These are phyloP conservation scores for Phenganax marumi DNA, from an alignment of 92 coral and sea anemone species.

Conservation along the genomic window DNA sequence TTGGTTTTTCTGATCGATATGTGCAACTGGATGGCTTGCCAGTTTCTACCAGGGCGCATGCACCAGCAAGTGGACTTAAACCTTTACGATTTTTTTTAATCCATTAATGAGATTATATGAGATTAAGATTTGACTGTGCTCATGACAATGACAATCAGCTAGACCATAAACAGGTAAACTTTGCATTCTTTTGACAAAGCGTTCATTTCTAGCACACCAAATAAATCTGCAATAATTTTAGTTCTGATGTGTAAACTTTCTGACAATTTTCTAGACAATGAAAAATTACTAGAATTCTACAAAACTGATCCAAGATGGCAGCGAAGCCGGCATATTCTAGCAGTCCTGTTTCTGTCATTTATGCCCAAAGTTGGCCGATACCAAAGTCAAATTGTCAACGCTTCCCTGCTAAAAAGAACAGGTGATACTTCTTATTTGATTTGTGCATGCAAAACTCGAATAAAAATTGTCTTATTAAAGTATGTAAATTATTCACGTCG, in stretches of 20 bases:
- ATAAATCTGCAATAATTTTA: not conserved
- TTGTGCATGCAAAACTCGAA: not conserved
- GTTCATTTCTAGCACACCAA: not conserved
- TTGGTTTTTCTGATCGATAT: too few species aligned
- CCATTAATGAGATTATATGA: too few species aligned
- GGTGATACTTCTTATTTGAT: not conserved
- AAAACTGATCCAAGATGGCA: conserved; percentile 18
- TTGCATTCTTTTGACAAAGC: too few species aligned
- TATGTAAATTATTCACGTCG: not conserved
- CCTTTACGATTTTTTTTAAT: too few species aligned
- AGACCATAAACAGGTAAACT: too few species aligned
- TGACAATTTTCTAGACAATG: not conserved
- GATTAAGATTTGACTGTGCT: too few species aligned
- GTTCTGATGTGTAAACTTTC: too few species aligned
- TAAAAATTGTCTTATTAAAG: not conserved
- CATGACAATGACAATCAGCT: too few species aligned
- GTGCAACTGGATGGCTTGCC: too few species aligned
- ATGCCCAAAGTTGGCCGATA: conserved; percentile 41
- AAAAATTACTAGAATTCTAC: not conserved
- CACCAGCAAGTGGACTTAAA: too few species aligned
- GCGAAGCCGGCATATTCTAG: conserved; percentile 25
- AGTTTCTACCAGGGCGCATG: too few species aligned
- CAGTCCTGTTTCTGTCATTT: conserved; percentile 34
- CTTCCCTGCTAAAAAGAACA: not conserved
- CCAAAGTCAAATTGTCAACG: conserved; percentile 1